phyloP scores from a whole-genome alignment of 1,140 invertebrate species.

The Drosophila dunni region DNA sequence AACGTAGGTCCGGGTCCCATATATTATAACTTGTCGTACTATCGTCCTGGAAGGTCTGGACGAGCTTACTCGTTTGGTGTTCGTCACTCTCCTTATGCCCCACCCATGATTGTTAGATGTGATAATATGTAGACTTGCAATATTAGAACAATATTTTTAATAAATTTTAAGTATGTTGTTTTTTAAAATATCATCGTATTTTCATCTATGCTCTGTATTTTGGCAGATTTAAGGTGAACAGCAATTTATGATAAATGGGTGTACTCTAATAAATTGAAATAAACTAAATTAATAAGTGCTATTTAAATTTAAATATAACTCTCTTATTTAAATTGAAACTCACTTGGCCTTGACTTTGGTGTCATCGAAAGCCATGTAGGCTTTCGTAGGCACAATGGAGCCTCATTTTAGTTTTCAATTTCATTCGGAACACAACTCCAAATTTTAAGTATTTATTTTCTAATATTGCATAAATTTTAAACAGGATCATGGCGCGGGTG shows the following conservation, averaged over 20 bases:
- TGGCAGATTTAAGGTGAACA: too few relatives aligned
- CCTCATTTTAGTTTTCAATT: neutral
- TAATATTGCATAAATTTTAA: constrained; percentile 6
- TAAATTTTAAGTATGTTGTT: constrained; percentile 34
- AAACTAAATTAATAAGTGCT: too few relatives aligned
- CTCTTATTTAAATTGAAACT: too few relatives aligned
- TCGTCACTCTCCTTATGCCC: constrained; percentile 67
- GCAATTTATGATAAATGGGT: too few relatives aligned
- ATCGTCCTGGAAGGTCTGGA: constrained; percentile 69
- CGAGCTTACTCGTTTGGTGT: constrained; percentile 74
- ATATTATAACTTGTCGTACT: constrained; percentile 78
- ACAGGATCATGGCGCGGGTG: neutral
- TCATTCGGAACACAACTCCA: constrained; percentile 13
- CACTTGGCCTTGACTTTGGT: neutral
- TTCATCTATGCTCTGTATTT: neutral
- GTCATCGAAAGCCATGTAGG: neutral
- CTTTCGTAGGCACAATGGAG: neutral
- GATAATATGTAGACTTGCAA: constrained; percentile 78
- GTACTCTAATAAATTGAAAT: too few relatives aligned
- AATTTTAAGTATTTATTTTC: constrained; percentile 3
- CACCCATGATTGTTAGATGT: constrained; percentile 82
- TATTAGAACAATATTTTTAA: constrained; percentile 62
- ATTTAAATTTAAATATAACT: too few relatives aligned
- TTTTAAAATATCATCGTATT: neutral
- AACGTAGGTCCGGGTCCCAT: constrained; percentile 84